Evolutionary conservation across 2,888 invertebrate species (phyloP).

Genomic region (Tryphoninae sp.): DNA sequence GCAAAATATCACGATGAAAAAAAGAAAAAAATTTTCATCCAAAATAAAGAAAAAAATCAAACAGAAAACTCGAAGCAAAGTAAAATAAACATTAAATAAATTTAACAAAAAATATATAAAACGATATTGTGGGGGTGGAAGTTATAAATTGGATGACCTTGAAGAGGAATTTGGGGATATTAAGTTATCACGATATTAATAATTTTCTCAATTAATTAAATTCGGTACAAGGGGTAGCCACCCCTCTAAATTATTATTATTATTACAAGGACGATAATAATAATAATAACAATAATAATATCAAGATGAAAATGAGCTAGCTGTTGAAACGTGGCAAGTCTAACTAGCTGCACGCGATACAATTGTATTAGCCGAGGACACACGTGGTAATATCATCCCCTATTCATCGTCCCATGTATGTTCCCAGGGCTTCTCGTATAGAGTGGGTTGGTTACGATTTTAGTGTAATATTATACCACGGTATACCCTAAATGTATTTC

Average conservation of each 20-base stretch:
- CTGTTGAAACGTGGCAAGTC: no score
- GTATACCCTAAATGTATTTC: background rate
- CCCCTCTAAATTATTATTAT: no score
- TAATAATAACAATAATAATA: no score
- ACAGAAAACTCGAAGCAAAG: background rate
- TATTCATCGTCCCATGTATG: background rate
- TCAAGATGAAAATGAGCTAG: no score
- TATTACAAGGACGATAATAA: no score
- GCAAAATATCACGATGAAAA: background rate
- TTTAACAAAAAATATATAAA: background rate
- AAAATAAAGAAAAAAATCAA: background rate
- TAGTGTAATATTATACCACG: background rate
- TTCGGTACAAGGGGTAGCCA: no score
- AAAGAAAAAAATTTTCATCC: background rate
- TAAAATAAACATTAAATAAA: background rate
- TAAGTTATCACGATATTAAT: no score
- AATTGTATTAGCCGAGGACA: conserved; percentile 14
- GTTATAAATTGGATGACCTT: no score
- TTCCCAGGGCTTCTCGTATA: background rate
- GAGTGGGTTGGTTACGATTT: background rate
- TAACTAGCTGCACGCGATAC: background rate
- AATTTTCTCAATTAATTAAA: no score
- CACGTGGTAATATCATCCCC: conserved; percentile 3
- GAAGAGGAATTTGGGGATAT: no score
- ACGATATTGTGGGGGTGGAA: background rate